Conservation (phyloP, 2,888 invertebrate genomes). For the Brenthis ino region DNA sequence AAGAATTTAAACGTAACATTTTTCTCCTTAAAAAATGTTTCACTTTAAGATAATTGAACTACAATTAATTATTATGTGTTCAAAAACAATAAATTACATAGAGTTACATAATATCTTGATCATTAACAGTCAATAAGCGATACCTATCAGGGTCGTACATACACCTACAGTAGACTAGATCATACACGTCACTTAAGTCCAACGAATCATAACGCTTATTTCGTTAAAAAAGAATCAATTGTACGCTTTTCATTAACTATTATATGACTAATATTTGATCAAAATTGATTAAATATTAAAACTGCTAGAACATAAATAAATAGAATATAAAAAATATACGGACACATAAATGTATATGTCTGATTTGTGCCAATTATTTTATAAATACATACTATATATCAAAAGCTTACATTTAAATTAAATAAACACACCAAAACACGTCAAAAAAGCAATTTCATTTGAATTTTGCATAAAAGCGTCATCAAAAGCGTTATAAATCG, state of each 20-base stretch:
- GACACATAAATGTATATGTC: background rate
- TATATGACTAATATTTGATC: too few species aligned
- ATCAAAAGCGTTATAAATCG: conserved; percentile 21
- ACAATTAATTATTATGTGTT: conserved; percentile 4
- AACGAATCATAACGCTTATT: conserved; percentile 22
- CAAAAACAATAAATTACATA: conserved; percentile 2
- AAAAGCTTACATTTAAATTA: conserved; percentile 9
- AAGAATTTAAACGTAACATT: too few species aligned
- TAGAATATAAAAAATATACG: background rate
- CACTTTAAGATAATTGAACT: conserved; percentile 4
- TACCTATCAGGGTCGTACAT: conserved; percentile 25
- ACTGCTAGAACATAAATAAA: background rate
- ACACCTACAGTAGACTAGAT: conserved; percentile 29
- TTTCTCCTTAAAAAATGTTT: too few species aligned
- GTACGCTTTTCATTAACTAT: too few species aligned
- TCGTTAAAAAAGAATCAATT: background rate
- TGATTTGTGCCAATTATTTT: conserved; percentile 10
- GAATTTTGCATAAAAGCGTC: background rate
- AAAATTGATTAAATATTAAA: too few species aligned
- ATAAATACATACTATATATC: background rate
- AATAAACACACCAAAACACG: background rate
- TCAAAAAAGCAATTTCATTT: background rate
- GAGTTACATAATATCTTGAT: conserved; percentile 23
- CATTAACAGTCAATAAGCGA: conserved; percentile 33
- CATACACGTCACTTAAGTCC: conserved; percentile 17